A percentile compares a stretch with the other conserved stretches of the same genome.
Evolutionary conservation across 2,888 invertebrate species (phyloP).

Genomic region (Bombyx huttoni): DNA sequence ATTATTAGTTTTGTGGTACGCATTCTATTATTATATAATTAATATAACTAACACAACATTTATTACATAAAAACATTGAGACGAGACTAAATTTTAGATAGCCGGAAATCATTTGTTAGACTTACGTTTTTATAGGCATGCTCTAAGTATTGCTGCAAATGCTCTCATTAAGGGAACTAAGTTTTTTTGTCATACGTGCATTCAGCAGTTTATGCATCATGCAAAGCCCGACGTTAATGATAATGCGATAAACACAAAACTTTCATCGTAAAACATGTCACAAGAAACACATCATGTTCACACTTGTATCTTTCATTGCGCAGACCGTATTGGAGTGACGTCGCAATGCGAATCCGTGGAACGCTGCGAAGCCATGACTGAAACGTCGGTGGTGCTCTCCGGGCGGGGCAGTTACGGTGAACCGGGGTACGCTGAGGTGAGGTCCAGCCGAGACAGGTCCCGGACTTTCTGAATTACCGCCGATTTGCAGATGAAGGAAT

Average conservation of each 20-base stretch:
- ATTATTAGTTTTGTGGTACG: too few species aligned
- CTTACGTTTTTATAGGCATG: too few species aligned
- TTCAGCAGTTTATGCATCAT: background rate
- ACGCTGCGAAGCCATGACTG: slow-evolving; percentile 60
- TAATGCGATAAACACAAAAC: background rate
- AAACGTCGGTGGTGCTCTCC: slow-evolving; percentile 67
- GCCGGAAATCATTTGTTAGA: too few species aligned
- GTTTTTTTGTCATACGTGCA: background rate
- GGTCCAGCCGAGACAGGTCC: slow-evolving; percentile 60
- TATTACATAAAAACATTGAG: too few species aligned
- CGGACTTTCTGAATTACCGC: slow-evolving; percentile 23
- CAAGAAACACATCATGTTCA: slow-evolving; percentile 31
- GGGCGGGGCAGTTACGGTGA: slow-evolving; percentile 69
- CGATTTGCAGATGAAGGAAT: slow-evolving; percentile 74
- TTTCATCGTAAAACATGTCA: slow-evolving; percentile 2
- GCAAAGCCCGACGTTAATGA: background rate
- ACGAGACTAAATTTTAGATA: too few species aligned
- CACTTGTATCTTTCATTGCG: slow-evolving; percentile 35
- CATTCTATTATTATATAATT: too few species aligned
- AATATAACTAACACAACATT: too few species aligned
- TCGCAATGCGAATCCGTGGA: slow-evolving; percentile 78
- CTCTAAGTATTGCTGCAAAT: too few species aligned
- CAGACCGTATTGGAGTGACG: slow-evolving; percentile 80
- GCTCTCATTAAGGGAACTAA: too few species aligned
- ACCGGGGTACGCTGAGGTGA: slow-evolving; percentile 67